Evolutionary conservation across 2,113 vertebrate species (phyloP), one percentile per base, ranked within the genome.

Genomic region (Rhizomys pruinosus): DNA sequence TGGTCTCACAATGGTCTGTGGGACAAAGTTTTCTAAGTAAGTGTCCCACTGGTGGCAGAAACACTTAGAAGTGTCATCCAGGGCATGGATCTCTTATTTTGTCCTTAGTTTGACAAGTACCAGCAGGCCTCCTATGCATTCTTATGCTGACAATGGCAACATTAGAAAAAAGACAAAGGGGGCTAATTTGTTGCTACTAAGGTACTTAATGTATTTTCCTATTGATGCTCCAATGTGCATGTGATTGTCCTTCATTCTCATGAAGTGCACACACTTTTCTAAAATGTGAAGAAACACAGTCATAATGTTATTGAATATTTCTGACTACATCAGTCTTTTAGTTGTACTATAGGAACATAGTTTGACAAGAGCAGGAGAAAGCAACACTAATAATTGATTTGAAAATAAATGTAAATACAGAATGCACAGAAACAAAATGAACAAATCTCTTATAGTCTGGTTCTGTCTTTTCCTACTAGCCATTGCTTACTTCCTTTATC

Each of bases 71-170:
- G 16, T 85, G 5, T 7, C 25, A 42, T 71, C 2, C 32, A 61
- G 13, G 15, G 13, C 8, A 32, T 2, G 68, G 11, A 22, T 12
- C 59, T 19, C 47, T 86, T 4, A 57, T 8, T 74, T 6, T 8
- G 3, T 25, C 2, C 1, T 15, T 4, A 3, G 6, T 66, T 8
- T 47, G 2, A 0, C 55, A 80, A 77, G 22, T 7, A 10, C 7
- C 7, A 37, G 1, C 5, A 29, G 16, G 5, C 5, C 20, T 63
- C 12, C 27, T 72, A 22, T 1, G 44, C 19, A 37, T 47, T 16
- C 4, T 84, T 77, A 57, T n/a, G 32, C 9, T 63, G 5, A 79
- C 16, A 57, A 2, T 4, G 3, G 8, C 25, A 25, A 2, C 13
- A 5, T 52, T 1, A 64, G 55, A 29, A 61, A 93, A 87, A 7